Evolutionary conservation across 2,797 vertebrate genomes (phyloP), one percentile per base, ranked within the genome.

Genomic region (Lycodopsis pacificus): DNA sequence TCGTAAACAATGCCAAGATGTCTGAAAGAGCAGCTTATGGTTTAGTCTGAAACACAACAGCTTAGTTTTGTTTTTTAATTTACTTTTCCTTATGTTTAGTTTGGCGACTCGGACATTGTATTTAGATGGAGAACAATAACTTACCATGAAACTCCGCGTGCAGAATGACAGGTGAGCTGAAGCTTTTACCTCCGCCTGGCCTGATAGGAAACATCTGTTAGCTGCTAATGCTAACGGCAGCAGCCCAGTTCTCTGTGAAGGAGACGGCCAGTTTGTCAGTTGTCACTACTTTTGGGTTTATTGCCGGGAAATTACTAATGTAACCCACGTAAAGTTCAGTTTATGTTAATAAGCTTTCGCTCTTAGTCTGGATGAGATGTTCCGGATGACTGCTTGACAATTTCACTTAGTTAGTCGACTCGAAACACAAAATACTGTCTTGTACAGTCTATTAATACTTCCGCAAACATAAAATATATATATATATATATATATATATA

Each of bases 101-200:
- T 85, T 64, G 65, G 78, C 34, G 59, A 34, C 76, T 59, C 9
- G 19, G 42, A 65, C 49, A 7, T 65, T 71, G 73, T 67, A 17
- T 77, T 91, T 91, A 84, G 68, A 95, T 95, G 94, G 95, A 61
- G 88, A 88, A 72, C 70, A n/a, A 57, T 5, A 62, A 74, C 44
- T 87, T 93, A 89, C 68, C 86, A 94, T 96, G 96, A 96, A 95
- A 94, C 94, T 93, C 79, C 91, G 96, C 73, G 71, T 91, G 91
- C 94, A 95, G 86, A 86, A 92, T 96, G 95, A 96, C 90, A 94
- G 96, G 96, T 96, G 80, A 91, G 85, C 38, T 1, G 67, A 25
- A 65, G 51, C 58, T 30, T 51, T 73, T 34, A 10, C 5, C 10
- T 27, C 44, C 11, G 6, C 8, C 14, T 19, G 58, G 38, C 30